Percentiles rank a stretch among this genome's conserved stretches.
phyloP scores from a whole-genome alignment of 2,888 invertebrate genomes.

The Blera fallax region DNA sequence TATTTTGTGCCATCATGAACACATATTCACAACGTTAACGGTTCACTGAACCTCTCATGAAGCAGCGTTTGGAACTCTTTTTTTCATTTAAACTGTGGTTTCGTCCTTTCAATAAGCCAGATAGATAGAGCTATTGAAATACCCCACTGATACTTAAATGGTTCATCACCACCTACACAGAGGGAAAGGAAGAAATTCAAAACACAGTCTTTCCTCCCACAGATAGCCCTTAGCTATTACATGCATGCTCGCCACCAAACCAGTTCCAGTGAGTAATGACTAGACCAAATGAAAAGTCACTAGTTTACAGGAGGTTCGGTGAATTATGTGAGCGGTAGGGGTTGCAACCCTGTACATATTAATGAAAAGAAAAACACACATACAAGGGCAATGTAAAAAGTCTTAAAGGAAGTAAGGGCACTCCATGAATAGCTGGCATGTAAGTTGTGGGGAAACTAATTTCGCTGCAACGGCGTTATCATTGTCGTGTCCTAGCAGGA shows the following conservation, averaged over 20 bases:
- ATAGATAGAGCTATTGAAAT: conserved; percentile 14
- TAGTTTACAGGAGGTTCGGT: conserved; percentile 7
- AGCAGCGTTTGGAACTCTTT: conserved; percentile 13
- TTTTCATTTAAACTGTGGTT: conserved; percentile 40
- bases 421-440: neutral
- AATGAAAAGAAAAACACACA: conserved; percentile 3
- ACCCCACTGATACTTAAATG: conserved; percentile 17
- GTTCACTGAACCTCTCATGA: conserved; percentile 50
- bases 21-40: conserved; percentile 24
- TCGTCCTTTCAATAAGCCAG: conserved; percentile 27
- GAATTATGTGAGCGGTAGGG: neutral
- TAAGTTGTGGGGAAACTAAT: neutral
- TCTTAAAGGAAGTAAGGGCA: neutral
- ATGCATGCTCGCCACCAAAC: neutral
- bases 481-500: neutral
- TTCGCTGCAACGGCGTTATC: neutral
- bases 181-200: neutral
- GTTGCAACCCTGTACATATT: conserved; percentile 4
- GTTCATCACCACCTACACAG: conserved; percentile 4
- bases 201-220: neutral
- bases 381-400: neutral
- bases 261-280: neutral
- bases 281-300: conserved; percentile 40
- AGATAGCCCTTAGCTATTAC: neutral
- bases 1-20: conserved; percentile 20